phyloP scores from a whole-genome alignment of 2,888 invertebrate genomes.

The Chloroclystis v-ata region DNA sequence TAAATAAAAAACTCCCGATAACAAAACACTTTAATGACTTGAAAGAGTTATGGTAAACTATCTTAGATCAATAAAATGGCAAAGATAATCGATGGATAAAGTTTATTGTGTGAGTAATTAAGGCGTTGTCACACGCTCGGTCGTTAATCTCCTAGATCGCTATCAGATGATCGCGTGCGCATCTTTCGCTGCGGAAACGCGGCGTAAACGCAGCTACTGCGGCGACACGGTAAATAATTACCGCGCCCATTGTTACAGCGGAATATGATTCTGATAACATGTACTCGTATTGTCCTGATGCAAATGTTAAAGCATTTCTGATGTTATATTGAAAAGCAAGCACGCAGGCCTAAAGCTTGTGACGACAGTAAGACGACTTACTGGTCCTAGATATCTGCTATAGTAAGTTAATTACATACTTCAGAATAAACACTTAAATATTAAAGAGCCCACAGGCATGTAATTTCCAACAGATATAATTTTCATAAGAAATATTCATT shows the following conservation, averaged over 20 bases:
- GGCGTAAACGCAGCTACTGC: slow-evolving; percentile 23
- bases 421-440: no score
- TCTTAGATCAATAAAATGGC: slow-evolving; percentile 18
- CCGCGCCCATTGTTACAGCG: slow-evolving; percentile 43
- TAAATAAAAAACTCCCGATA: no score
- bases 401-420: no score
- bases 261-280: slow-evolving; percentile 33
- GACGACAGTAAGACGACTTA: no score
- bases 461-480: no score
- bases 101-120: slow-evolving; percentile 66
- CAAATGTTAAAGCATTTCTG: slow-evolving; percentile 61
- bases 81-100: slow-evolving; percentile 58
- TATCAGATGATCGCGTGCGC: slow-evolving; percentile 69
- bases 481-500: no score
- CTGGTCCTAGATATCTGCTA: no score
- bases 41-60: background rate
- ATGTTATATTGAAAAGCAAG: slow-evolving; percentile 39
- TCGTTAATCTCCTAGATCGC: slow-evolving; percentile 69
- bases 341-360: no score
- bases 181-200: slow-evolving; percentile 24
- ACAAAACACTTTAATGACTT: no score
- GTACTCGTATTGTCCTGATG: slow-evolving; percentile 24
- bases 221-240: slow-evolving; percentile 41
- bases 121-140: slow-evolving; percentile 62
- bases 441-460: no score